A percentile compares a stretch with the other conserved stretches of the same genome.
Conservation (phyloP, 2,113 vertebrate genomes). For the Solenodon paradoxus region DNA sequence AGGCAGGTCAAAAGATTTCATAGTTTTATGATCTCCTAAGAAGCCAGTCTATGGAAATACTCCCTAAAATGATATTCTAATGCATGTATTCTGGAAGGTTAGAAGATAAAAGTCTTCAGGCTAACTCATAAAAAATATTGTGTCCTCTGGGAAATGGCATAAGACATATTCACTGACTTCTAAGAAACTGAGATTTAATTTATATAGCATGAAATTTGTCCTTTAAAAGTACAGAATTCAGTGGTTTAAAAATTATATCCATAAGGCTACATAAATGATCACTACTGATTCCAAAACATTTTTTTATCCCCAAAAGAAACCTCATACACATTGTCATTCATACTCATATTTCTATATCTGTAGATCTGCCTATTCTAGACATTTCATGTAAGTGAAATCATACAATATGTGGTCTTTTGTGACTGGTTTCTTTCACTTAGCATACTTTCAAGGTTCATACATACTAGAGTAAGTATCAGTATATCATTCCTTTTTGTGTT, state of each 20-base stretch:
- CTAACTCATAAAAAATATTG: neutral
- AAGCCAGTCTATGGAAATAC: neutral
- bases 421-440: neutral
- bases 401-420: neutral
- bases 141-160: neutral
- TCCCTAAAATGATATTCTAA: neutral
- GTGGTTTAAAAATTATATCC: neutral
- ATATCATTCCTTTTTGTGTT: neutral
- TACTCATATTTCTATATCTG: neutral
- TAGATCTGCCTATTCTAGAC: neutral
- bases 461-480: neutral
- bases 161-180: neutral
- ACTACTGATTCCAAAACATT: neutral
- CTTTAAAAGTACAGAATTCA: neutral
- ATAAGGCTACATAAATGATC: neutral
- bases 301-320: neutral
- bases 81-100: neutral
- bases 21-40: neutral
- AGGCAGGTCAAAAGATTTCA: neutral
- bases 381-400: neutral
- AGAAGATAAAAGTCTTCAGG: slow-evolving; percentile 12
- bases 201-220: neutral
- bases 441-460: neutral
- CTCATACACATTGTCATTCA: neutral
- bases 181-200: neutral